Evolutionary conservation across 2,113 vertebrate species (phyloP).

Genomic region (Saccopteryx leptura): DNA sequence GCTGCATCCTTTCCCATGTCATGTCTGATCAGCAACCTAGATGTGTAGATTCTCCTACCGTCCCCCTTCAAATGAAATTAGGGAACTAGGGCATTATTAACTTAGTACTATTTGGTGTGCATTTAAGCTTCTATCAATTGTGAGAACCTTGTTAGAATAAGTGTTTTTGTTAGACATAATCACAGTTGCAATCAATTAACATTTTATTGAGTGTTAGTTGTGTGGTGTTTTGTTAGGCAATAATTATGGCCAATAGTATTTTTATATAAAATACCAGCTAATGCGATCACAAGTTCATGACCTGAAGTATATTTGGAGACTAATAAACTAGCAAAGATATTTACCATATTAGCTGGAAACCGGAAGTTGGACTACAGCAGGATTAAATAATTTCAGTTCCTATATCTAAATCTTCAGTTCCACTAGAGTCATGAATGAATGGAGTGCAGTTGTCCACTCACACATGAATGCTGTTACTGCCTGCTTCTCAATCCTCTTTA

Average conservation of each 20-base stretch:
- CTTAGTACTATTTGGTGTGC: not conserved
- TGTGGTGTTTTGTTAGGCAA: not conserved
- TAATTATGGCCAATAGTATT: slow-evolving; percentile 51
- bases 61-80: not conserved
- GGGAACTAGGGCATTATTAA: not conserved
- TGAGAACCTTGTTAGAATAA: not conserved
- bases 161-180: slow-evolving; percentile 31
- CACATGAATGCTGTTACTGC: not conserved
- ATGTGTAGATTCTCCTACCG: not conserved
- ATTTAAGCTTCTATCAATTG: not conserved
- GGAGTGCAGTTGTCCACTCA: not conserved
- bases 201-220: not conserved
- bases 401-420: not conserved
- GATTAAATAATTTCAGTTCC: not conserved
- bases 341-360: not conserved
- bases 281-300: not conserved
- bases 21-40: not conserved
- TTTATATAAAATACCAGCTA: slow-evolving; percentile 37
- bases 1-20: not conserved
- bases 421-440: not conserved
- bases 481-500: not conserved
- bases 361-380: not conserved
- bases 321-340: not conserved
- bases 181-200: slow-evolving; percentile 5
- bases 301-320: not conserved